Conservation (phyloP, 2,113 vertebrate genomes). For the Heterotis niloticus region DNA sequence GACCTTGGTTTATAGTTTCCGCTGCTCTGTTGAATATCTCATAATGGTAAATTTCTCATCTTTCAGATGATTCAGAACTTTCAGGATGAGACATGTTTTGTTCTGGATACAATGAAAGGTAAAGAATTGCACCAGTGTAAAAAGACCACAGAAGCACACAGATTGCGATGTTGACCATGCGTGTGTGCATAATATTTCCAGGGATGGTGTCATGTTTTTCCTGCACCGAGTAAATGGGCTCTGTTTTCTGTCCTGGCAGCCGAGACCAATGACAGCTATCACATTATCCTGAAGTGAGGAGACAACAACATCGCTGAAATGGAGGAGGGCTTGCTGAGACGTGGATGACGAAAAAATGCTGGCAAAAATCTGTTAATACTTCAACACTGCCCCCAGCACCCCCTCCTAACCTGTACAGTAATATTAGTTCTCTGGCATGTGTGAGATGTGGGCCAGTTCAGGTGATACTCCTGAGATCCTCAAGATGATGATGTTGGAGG, state of each 20-base stretch:
- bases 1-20: neutral
- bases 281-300: constrained; percentile 70
- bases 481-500: neutral
- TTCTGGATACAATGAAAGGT: constrained; percentile 98
- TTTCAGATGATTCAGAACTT: constrained; percentile 95
- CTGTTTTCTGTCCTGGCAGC: constrained; percentile 52
- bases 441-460: neutral
- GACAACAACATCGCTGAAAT: neutral
- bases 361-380: neutral
- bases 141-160: neutral
- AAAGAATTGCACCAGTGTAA: constrained; percentile 30
- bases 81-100: constrained; percentile 91
- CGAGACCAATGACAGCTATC: constrained; percentile 70
- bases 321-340: neutral
- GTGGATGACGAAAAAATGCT: neutral
- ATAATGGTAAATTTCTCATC: constrained; percentile 1
- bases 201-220: neutral
- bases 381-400: neutral
- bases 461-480: neutral
- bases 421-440: neutral
- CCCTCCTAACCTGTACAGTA: neutral
- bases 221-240: neutral
- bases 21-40: neutral
- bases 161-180: neutral
- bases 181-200: neutral